phyloP scores from a whole-genome alignment of 2,888 invertebrate species.

The Erannis defoliaria region DNA sequence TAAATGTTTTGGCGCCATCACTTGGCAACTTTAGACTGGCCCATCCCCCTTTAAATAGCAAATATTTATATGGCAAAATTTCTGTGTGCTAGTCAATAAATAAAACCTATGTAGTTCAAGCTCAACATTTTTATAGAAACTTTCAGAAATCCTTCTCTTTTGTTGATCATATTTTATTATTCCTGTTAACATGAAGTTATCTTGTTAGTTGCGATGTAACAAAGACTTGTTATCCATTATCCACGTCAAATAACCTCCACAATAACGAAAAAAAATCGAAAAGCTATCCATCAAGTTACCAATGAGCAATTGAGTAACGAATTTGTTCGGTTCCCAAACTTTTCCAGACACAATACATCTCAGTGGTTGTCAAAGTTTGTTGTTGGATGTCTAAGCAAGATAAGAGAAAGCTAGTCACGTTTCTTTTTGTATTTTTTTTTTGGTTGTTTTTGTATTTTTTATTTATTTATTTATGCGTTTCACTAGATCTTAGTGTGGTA shows the following conservation, averaged over 20 bases:
- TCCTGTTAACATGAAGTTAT: background rate
- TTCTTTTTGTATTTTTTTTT: too few relatives aligned
- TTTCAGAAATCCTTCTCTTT: background rate
- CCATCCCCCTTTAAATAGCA: too few relatives aligned
- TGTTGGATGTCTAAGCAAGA: slow-evolving; percentile 5
- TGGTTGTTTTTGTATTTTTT: too few relatives aligned
- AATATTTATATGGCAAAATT: too few relatives aligned
- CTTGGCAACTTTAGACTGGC: too few relatives aligned
- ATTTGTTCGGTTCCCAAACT: slow-evolving; percentile 18
- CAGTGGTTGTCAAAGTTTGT: slow-evolving; percentile 11
- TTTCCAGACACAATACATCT: slow-evolving; percentile 14
- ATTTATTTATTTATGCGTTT: too few relatives aligned
- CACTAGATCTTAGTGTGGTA: too few relatives aligned
- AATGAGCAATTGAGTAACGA: slow-evolving; percentile 9
- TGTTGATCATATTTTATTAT: background rate
- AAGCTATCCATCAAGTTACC: slow-evolving; percentile 9
- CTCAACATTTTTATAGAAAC: background rate
- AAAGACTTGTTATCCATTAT: slow-evolving; percentile 1
- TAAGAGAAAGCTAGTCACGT: background rate
- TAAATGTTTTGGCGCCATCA: too few relatives aligned
- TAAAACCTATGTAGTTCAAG: background rate
- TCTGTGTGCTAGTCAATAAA: too few relatives aligned
- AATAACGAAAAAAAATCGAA: background rate
- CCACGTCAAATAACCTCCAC: background rate
- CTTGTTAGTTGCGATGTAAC: background rate